phyloP scores from a whole-genome alignment of 2,797 vertebrate genomes.

The Echeneis naucrates region DNA sequence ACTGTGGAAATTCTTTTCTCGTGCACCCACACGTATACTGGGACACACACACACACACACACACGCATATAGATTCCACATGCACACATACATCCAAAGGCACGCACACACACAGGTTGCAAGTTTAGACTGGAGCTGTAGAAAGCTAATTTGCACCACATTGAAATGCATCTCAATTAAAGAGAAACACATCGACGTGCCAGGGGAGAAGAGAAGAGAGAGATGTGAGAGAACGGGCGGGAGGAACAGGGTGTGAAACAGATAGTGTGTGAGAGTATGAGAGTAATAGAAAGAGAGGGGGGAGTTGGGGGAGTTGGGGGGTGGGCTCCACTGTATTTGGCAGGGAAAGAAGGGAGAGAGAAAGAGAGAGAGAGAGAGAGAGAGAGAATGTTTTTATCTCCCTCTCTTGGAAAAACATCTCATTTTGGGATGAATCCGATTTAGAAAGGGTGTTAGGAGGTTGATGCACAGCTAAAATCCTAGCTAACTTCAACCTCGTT shows the following conservation, averaged over 20 bases:
- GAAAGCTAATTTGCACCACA: constrained; percentile 84
- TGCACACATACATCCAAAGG: constrained; percentile 26
- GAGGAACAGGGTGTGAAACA: constrained; percentile 76
- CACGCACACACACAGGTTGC: constrained; percentile 60
- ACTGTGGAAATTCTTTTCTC: constrained; percentile 69
- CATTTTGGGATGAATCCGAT: constrained; percentile 80
- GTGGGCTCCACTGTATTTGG: constrained; percentile 76
- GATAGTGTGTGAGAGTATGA: constrained; percentile 77
- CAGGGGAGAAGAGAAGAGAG: constrained; percentile 78
- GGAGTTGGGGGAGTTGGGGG: constrained; percentile 4
- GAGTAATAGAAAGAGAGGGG: constrained; percentile 58
- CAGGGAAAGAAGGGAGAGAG: constrained; percentile 64
- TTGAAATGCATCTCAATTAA: constrained; percentile 86
- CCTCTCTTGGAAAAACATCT: constrained; percentile 74
- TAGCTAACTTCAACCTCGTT: constrained; percentile 83
- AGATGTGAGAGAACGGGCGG: constrained; percentile 79
- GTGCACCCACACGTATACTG: too few species aligned
- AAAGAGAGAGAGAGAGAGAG: constrained; percentile 36
- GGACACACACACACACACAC: background rate
- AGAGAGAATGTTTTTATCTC: constrained; percentile 72
- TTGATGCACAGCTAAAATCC: constrained; percentile 79
- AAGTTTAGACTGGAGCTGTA: constrained; percentile 79
- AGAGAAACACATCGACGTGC: constrained; percentile 82
- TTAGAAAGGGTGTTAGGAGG: constrained; percentile 73
- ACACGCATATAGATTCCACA: constrained; percentile 5